Conservation (phyloP, 2,113 vertebrate genomes). For the Tachuris rubrigastra region DNA sequence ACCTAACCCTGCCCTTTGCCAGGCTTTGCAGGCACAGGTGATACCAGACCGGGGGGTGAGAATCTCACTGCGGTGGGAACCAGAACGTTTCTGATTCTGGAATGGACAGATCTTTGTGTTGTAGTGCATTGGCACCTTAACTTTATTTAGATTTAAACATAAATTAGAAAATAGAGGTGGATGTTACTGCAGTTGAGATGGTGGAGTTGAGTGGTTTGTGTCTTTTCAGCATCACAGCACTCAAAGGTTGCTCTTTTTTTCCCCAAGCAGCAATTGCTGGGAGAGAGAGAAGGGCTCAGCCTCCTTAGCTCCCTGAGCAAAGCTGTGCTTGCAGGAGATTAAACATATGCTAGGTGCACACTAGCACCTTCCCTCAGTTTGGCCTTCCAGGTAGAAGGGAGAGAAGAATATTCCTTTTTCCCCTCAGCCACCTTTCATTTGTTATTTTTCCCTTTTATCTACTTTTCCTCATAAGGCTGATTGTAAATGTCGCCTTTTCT, state of each 20-base stretch:
- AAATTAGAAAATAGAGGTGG: not conserved
- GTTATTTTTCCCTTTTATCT: constrained; percentile 20
- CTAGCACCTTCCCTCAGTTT: not conserved
- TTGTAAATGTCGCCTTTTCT: not conserved
- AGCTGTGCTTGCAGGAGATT: not conserved
- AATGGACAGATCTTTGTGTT: not conserved
- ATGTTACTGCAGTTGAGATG: fast-evolving
- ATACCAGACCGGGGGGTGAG: not conserved
- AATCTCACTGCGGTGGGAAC: not conserved
- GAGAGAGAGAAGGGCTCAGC: not conserved
- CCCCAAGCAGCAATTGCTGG: fast-evolving
- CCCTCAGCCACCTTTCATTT: not conserved
- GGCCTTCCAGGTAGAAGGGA: not conserved
- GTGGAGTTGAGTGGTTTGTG: fast-evolving
- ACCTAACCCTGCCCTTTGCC: not conserved
- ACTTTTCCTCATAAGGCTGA: not conserved
- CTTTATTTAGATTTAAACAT: not conserved
- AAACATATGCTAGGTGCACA: not conserved
- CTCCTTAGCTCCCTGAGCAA: not conserved
- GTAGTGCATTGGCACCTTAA: not conserved
- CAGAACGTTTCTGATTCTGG: not conserved
- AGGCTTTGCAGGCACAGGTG: not conserved
- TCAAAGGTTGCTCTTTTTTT: fast-evolving
- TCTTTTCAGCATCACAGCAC: not conserved
- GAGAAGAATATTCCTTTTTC: not conserved